Conservation (phyloP, 2,113 vertebrate genomes). For the Dermatemys mawii region DNA sequence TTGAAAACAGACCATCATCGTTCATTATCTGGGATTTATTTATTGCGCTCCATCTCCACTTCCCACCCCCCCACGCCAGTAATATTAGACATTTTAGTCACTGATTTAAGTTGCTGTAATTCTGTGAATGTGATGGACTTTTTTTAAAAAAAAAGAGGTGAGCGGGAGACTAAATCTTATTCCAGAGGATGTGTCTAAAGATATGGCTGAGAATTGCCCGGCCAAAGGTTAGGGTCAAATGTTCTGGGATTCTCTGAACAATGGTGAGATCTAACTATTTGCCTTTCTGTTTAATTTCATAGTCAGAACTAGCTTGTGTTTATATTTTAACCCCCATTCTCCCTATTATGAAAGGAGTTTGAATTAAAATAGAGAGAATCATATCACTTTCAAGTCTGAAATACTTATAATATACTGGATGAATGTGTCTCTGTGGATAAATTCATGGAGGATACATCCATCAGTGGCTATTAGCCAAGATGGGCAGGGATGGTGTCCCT, state of each 20-base stretch:
- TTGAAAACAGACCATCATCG: slow-evolving; percentile 16
- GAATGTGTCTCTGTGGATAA: neutral
- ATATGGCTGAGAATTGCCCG: neutral
- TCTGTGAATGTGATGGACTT: neutral
- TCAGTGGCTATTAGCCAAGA: too few species aligned
- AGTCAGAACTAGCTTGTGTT: neutral
- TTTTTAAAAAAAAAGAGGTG: neutral
- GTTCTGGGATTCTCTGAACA: slow-evolving; percentile 12
- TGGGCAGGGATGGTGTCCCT: too few species aligned
- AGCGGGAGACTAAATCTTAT: neutral
- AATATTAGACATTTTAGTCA: neutral
- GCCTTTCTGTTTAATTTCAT: slow-evolving; percentile 28
- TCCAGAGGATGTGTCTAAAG: slow-evolving; percentile 5
- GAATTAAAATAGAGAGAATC: neutral
- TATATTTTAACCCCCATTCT: slow-evolving; percentile 26
- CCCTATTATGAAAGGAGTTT: neutral
- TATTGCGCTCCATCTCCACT: neutral
- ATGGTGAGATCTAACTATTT: neutral
- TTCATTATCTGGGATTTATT: neutral
- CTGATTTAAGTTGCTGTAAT: neutral
- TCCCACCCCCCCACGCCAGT: neutral
- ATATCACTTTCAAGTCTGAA: neutral
- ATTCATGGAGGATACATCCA: too few species aligned
- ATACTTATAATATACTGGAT: neutral
- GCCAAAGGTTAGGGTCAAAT: slow-evolving; percentile 37